Percentiles rank a stretch among this genome's conserved stretches.
Conservation (phyloP, 2,888 invertebrate genomes). For the Norana najaformis region DNA sequence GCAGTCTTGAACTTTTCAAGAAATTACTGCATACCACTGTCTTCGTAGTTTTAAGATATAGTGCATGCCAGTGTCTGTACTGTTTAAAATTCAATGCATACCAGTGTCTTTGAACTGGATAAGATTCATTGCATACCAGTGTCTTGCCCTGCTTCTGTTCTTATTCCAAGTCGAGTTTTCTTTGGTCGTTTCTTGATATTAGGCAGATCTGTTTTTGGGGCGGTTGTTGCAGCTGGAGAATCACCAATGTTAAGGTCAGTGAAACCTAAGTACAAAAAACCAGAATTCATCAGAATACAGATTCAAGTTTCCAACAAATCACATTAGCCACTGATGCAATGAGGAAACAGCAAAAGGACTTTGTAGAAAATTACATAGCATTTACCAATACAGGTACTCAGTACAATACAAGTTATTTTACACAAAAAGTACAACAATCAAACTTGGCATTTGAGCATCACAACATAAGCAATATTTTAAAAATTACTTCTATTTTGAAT, state of each 20-base stretch:
- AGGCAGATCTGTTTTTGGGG: conserved; percentile 16
- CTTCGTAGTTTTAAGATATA: not conserved
- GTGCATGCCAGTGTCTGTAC: not conserved
- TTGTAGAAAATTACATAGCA: too few species aligned
- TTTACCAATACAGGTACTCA: too few species aligned
- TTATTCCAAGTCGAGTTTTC: conserved; percentile 26
- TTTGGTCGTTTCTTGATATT: conserved; percentile 24
- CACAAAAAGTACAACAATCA: too few species aligned
- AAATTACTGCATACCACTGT: not conserved
- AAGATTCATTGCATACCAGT: not conserved
- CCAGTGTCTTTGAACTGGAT: not conserved
- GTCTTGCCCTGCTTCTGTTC: conserved; percentile 20
- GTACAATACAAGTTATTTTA: too few species aligned
- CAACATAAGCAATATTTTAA: too few species aligned
- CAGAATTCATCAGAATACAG: not conserved
- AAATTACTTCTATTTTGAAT: too few species aligned
- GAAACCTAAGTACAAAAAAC: not conserved
- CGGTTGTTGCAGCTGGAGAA: not conserved
- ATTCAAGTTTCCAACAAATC: not conserved
- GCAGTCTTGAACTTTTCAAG: too few species aligned
- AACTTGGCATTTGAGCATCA: too few species aligned
- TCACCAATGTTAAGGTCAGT: conserved; percentile 6
- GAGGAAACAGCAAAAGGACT: too few species aligned
- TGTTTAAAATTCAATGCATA: not conserved
- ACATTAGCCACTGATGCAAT: not conserved